These are phyloP conservation scores for Patagioenas fasciata DNA, from an alignment of 2,113 vertebrate species.

Conservation along the genomic window DNA sequence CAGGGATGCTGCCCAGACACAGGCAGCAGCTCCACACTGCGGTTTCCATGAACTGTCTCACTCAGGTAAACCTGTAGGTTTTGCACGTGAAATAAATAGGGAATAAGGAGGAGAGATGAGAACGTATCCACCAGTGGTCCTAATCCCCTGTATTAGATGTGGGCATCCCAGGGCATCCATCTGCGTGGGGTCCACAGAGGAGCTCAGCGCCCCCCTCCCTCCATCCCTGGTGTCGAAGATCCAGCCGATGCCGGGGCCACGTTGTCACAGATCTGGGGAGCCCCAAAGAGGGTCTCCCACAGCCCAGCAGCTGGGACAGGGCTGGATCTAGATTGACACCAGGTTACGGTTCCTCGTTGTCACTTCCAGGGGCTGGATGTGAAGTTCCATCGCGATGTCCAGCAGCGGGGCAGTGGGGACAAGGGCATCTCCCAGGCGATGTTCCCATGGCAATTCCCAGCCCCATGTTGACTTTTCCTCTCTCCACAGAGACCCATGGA, in stretches of 20 bases:
- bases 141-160: not conserved
- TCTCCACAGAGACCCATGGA: not conserved
- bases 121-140: not conserved
- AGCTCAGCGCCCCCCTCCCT: not conserved
- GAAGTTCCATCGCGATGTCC: accelerated
- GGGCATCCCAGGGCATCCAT: not conserved
- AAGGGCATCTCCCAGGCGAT: not conserved
- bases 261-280: not conserved
- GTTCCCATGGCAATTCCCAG: not conserved
- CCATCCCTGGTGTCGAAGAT: not conserved
- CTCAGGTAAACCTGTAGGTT: not conserved
- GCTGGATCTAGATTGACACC: not conserved
- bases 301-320: accelerated
- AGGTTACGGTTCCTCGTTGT: accelerated
- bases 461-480: not conserved
- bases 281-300: accelerated
- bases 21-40: not conserved
- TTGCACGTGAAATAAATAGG: not conserved
- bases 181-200: accelerated
- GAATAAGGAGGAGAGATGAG: too few relatives aligned
- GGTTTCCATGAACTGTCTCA: not conserved
- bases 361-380: not conserved
- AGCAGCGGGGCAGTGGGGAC: not conserved
- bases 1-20: accelerated
- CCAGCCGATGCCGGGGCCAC: accelerated